phyloP scores from a whole-genome alignment of 1,140 invertebrate species.

The Drosophila micromelanica region DNA sequence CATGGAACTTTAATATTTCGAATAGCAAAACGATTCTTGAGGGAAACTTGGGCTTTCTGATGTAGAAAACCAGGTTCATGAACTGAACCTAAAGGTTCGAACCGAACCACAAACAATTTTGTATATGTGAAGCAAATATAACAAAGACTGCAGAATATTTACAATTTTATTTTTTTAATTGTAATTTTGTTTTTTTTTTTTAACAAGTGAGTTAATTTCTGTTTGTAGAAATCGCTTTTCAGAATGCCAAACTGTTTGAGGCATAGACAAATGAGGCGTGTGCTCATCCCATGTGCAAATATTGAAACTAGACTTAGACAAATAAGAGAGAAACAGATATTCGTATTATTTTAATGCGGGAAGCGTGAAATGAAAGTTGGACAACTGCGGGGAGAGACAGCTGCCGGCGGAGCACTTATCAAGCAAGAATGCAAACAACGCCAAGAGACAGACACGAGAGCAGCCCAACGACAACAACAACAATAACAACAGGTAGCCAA shows the following conservation, averaged over 20 bases:
- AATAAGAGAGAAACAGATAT: constrained; percentile 16
- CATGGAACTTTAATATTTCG: too few relatives aligned
- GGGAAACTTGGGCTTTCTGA: too few relatives aligned
- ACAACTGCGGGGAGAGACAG: neutral
- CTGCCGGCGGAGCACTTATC: neutral
- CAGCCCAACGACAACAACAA: neutral
- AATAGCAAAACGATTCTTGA: too few relatives aligned
- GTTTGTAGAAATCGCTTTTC: constrained; percentile 2
- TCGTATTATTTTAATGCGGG: constrained; percentile 13
- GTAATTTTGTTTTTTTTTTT: too few relatives aligned
- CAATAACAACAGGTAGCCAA: neutral
- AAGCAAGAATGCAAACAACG: constrained; percentile 49
- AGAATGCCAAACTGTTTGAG: constrained; percentile 7
- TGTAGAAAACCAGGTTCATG: too few relatives aligned
- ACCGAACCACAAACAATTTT: too few relatives aligned
- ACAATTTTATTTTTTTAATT: too few relatives aligned
- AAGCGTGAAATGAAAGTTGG: constrained; percentile 2
- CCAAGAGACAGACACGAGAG: constrained; percentile 6
- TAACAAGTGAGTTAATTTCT: neutral
- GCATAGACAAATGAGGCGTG: constrained; percentile 21
- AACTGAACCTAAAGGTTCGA: too few relatives aligned
- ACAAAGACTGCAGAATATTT: too few relatives aligned
- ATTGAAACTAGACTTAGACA: constrained; percentile 42
- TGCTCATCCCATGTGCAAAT: constrained; percentile 56
- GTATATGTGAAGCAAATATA: too few relatives aligned